These are phyloP conservation scores for roundworm (Caenorhabditis elegans) DNA, from an alignment of 1,140 invertebrate species.

Conservation along the genomic window WBcel235 BX284602.5:6649001-6649500, in stretches of 20 bases:
- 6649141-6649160: background rate
- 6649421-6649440: no score
- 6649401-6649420: no score
- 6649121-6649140: background rate
- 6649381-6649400: background rate
- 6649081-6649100: background rate
- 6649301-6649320: no score
- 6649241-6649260: no score
- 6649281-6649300: no score
- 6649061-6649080: background rate
- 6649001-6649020: constrained; percentile 1
- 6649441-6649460: background rate
- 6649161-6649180: constrained; percentile 13
- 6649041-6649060: background rate
- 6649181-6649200: background rate
- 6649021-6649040: constrained; percentile 18
- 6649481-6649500: background rate
- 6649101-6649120: background rate
- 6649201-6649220: background rate
- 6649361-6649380: no score
- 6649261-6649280: no score
- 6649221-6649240: no score
- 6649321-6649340: no score
- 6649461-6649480: background rate
- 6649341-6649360: no score